Base-by-base conservation (phyloP, 2,797 vertebrate genomes). In the Capromys pilorides region DNA sequence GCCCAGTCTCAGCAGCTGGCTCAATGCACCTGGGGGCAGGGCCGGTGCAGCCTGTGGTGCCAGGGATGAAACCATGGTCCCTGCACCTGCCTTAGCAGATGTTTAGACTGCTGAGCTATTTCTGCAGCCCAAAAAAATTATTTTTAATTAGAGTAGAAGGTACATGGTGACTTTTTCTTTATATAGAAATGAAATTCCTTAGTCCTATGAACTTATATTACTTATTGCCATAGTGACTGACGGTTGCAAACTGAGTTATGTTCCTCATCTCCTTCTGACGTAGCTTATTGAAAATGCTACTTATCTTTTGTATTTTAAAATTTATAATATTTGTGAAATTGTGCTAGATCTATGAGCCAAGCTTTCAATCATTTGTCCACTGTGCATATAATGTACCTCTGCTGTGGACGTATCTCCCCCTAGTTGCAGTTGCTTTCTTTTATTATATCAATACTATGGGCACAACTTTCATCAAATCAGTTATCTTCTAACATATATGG, bases 161-260 rank as follows among this genome's bases (percentile, higher is more conserved):
- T 88, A 88, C 88, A 82, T 96, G 95, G 89, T 97, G 92, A 95
- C 71, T 96, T 97, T 97, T 97, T 80, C 59, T 96, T 97, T 97
- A 96, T 79, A 92, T 95, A 86, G 86, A 98, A 97, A 71, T 36
- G 21, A 91, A 93, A 93, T 88, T 81, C 96, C 69, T 96, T 95
- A 93, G 95, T 96, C 94, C 97, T 90, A 57, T 95, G 93, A 97
- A 95, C 97, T 97, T 97, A 94, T 87, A 92, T 94, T 89, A 94
- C 91, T 94, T 89, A 94, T 98, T 97, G 96, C 96, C 96, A 97
- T 97, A 96, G 97, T 91, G 67, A 98, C 95, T 92, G 92, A 96
- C 94, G 97, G 93, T 64, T 88, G 59, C 39, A 92, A 88, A 95
- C 62, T 96, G 82, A 96, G 93, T 97, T 94, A 75, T 57, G 62